These are phyloP conservation scores for Petromus typicus DNA, from an alignment of 2,113 vertebrate genomes.

Conservation along the genomic window DNA sequence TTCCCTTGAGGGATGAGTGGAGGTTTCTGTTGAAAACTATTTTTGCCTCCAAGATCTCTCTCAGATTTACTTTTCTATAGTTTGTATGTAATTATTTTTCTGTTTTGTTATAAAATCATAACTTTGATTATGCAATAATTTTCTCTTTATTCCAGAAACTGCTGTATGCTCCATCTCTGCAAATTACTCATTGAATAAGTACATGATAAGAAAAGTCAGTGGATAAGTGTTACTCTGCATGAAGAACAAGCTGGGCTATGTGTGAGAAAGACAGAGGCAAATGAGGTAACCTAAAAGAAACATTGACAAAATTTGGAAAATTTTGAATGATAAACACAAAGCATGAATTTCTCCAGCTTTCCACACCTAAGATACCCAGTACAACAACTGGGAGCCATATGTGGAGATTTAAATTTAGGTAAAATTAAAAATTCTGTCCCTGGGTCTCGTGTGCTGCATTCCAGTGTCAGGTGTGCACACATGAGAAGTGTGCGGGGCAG, in stretches of 20 bases:
- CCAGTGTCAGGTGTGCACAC: not conserved
- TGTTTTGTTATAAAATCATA: not conserved
- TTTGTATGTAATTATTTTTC: not conserved
- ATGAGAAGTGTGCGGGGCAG: too few relatives aligned
- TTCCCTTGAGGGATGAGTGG: not conserved
- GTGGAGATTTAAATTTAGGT: not conserved
- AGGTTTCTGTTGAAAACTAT: not conserved
- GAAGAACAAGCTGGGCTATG: not conserved
- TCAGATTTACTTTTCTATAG: not conserved
- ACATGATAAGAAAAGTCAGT: not conserved
- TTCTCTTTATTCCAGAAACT: not conserved
- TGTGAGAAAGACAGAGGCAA: not conserved
- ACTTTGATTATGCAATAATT: not conserved
- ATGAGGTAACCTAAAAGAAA: not conserved
- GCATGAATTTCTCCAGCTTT: not conserved
- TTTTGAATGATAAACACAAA: not conserved
- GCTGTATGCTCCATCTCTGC: not conserved
- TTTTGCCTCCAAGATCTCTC: not conserved
- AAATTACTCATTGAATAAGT: not conserved
- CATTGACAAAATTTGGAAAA: not conserved
- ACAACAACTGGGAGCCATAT: not conserved
- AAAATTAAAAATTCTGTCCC: not conserved
- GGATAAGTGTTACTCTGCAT: not conserved
- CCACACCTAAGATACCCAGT: not conserved
- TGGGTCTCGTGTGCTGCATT: not conserved